Percentiles rank a stretch among this genome's conserved stretches.
These are phyloP conservation scores for Ciconia stormi DNA, from an alignment of 2,113 vertebrate species.

Conservation along the genomic window DNA sequence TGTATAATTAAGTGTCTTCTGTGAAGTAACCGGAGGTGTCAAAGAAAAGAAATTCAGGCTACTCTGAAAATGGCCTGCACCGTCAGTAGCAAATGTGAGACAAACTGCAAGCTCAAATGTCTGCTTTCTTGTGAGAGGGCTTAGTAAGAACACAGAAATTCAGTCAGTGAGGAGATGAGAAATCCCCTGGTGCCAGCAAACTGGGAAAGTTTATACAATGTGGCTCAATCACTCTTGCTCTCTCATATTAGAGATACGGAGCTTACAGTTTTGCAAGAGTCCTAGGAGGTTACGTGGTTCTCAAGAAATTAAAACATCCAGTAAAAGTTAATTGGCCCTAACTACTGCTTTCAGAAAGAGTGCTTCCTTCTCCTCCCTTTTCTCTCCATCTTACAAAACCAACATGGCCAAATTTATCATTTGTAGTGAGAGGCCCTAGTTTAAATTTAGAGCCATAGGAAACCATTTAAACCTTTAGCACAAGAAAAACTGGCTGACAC, in stretches of 20 bases:
- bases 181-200: background rate
- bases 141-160: background rate
- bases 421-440: background rate
- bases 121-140: background rate
- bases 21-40: background rate
- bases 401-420: background rate
- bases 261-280: background rate
- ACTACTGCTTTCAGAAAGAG: background rate
- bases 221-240: background rate
- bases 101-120: background rate
- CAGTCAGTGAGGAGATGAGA: background rate
- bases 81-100: background rate
- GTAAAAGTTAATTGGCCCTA: background rate
- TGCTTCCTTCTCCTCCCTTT: background rate
- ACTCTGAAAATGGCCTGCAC: background rate
- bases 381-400: background rate
- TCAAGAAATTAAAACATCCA: conserved; percentile 29
- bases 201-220: background rate
- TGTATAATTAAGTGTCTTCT: background rate
- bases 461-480: background rate
- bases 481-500: background rate
- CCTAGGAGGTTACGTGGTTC: background rate
- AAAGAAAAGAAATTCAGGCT: background rate
- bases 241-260: background rate
- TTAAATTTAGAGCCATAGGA: conserved; percentile 15